Conservation (phyloP, 2,888 invertebrate species). For the Tinea pellionella region DNA sequence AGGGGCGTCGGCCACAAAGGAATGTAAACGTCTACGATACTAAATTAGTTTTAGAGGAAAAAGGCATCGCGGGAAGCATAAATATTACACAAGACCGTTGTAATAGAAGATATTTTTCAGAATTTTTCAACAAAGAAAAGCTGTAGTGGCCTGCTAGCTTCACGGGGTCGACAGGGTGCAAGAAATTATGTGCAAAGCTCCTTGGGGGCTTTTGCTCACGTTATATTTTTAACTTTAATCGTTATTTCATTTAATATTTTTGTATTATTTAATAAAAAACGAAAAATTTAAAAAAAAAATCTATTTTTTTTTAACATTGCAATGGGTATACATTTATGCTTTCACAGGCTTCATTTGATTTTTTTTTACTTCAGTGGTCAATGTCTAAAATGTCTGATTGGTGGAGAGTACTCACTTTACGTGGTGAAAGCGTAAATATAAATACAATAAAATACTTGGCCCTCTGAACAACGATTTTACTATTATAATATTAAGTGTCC, state of each 20-base stretch:
- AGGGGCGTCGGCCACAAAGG: not conserved
- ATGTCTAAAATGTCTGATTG: no score
- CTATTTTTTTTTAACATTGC: no score
- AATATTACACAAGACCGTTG: slow-evolving; percentile 9
- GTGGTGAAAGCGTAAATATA: no score
- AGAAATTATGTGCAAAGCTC: not conserved
- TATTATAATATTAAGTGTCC: no score
- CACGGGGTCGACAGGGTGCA: slow-evolving; percentile 9
- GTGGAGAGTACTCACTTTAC: no score
- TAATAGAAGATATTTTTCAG: slow-evolving; percentile 17
- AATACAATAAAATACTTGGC: no score
- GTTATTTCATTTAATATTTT: not conserved
- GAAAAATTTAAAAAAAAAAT: no score
- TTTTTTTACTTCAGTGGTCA: no score
- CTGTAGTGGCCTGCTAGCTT: not conserved
- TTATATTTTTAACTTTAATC: not conserved
- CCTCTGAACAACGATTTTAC: no score
- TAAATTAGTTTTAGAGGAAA: slow-evolving; percentile 22
- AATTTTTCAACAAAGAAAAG: slow-evolving; percentile 18
- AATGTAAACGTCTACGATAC: slow-evolving; percentile 13
- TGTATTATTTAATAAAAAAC: no score
- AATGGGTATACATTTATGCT: no score
- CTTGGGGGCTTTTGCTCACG: not conserved
- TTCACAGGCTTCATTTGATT: no score
- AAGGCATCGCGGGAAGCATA: slow-evolving; percentile 17